These are phyloP conservation scores for Tortricodes alternella DNA, from an alignment of 2,888 invertebrate species.

Conservation along the genomic window DNA sequence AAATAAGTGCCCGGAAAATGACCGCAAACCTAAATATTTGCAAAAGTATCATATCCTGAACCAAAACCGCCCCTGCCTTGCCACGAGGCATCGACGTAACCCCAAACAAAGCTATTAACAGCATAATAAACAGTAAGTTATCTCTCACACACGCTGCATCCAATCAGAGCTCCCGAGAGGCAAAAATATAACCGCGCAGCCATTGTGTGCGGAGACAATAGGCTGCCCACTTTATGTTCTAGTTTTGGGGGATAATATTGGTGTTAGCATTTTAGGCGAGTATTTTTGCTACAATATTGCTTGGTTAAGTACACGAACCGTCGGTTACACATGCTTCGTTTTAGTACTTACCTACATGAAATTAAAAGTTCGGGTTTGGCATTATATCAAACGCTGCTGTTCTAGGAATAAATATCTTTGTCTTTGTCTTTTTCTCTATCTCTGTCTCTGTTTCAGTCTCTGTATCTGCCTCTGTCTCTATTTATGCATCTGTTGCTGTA, in stretches of 20 bases:
- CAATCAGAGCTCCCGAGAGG: conserved; percentile 61
- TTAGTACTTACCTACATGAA: too few relatives aligned
- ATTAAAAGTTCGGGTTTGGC: too few relatives aligned
- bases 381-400: too few relatives aligned
- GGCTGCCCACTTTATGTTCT: conserved; percentile 10
- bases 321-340: too few relatives aligned
- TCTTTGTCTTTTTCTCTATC: neutral
- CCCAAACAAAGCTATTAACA: conserved; percentile 43
- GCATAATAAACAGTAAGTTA: conserved; percentile 47
- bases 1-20: too few relatives aligned
- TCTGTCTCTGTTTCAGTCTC: neutral
- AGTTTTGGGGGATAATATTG: neutral
- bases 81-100: neutral
- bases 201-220: conserved; percentile 31
- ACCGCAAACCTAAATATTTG: too few relatives aligned
- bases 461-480: neutral
- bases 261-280: conserved; percentile 2
- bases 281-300: neutral
- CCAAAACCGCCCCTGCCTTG: neutral
- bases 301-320: too few relatives aligned
- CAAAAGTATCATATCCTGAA: neutral
- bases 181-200: conserved; percentile 51
- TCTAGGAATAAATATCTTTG: too few relatives aligned
- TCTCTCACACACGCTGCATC: conserved; percentile 53
- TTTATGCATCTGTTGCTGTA: neutral